Conservation (phyloP, 2,888 invertebrate species). For the Cyaniris semiargus region DNA sequence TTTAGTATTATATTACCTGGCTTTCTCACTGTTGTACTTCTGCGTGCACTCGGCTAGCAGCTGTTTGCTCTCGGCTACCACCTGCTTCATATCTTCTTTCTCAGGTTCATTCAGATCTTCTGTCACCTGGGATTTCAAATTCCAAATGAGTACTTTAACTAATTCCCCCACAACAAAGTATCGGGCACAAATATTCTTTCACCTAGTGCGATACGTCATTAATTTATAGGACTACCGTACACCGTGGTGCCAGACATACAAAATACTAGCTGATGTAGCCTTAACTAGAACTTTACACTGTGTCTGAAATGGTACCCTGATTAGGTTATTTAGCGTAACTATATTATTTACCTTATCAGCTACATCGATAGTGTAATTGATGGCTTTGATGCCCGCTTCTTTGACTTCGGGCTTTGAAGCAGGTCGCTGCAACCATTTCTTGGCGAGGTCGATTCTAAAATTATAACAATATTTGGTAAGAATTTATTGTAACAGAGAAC, state of each 20-base stretch:
- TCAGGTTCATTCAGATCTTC: conserved; percentile 58
- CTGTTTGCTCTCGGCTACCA: conserved; percentile 56
- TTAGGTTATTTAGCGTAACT: background rate
- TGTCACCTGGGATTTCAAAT: conserved; percentile 48
- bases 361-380: conserved; percentile 54
- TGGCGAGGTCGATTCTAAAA: conserved; percentile 59
- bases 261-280: background rate
- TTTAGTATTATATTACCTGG: conserved; percentile 49
- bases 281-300: background rate
- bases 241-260: no score
- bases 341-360: conserved; percentile 55
- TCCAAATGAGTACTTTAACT: background rate
- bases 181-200: no score
- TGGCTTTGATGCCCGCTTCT: conserved; percentile 55
- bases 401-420: conserved; percentile 53
- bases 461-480: conserved; percentile 17
- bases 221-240: no score
- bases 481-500: no score
- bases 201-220: no score
- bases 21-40: conserved; percentile 59
- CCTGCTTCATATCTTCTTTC: conserved; percentile 57
- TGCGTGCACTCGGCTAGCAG: conserved; percentile 53
- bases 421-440: conserved; percentile 60
- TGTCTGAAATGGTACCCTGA: background rate
- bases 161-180: no score